phyloP scores from a whole-genome alignment of 1,140 invertebrate genomes.

The Drosophila malerkotliana region DNA sequence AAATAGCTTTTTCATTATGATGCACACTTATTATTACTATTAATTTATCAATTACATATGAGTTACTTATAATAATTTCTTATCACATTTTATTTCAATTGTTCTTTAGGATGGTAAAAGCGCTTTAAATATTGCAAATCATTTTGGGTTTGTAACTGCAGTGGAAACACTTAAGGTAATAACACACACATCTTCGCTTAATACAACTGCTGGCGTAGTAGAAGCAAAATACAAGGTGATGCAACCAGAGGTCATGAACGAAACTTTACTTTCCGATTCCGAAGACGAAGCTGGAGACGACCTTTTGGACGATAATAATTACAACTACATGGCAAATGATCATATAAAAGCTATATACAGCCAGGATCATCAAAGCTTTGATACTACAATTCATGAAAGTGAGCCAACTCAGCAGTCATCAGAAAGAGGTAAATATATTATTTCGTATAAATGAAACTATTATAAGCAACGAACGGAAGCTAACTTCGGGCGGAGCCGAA shows the following conservation, averaged over 20 bases:
- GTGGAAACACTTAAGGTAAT: constrained; percentile 98
- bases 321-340: constrained; percentile 82
- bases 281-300: constrained; percentile 97
- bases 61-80: too few species aligned
- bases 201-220: constrained; percentile 86
- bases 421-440: constrained; percentile 38
- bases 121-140: constrained; percentile 96
- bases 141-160: constrained; percentile 98
- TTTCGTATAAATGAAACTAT: neutral
- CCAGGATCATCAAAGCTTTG: constrained; percentile 69
- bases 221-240: constrained; percentile 97
- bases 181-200: constrained; percentile 94
- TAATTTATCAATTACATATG: too few species aligned
- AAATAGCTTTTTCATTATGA: too few species aligned
- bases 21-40: too few species aligned
- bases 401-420: constrained; percentile 23
- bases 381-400: constrained; percentile 63
- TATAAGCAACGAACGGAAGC: too few species aligned
- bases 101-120: constrained; percentile 95
- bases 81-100: too few species aligned
- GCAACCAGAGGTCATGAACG: constrained; percentile 99
- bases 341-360: constrained; percentile 62
- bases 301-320: constrained; percentile 76
- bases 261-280: constrained; percentile 99
- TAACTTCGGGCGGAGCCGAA: too few species aligned